Evolutionary conservation across 2,113 vertebrate genomes (phyloP), one percentile per base, ranked within the genome.

Genomic region (Phrynosoma blainvillii): DNA sequence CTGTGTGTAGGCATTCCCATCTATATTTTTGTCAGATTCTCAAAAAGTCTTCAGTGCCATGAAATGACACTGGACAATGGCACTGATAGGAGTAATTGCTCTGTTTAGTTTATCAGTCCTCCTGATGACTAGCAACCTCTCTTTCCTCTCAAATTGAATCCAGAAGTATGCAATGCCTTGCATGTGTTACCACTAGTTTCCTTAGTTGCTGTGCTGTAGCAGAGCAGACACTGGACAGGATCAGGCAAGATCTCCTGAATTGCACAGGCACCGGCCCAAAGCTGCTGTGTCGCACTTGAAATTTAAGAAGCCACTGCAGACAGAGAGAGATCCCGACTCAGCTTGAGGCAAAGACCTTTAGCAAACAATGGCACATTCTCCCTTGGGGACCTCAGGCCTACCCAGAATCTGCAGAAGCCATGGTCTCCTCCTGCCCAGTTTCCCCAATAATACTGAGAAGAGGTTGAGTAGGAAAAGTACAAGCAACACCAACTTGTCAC

Each of bases 261-360:
- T 79, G 21, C 30, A 80, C 86, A 88, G 88, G 40, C 54, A 0
- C 8, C 81, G 87, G 84, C 65, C 86, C 76, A 42, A 82, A 88
- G 42, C 79, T 74, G 88, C 84, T 84, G 85, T 92, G 92, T 84
- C 92, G 87, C 93, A 92, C 86, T 82, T 90, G 93, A 94, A 94
- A 93, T 0, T 1, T 1, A 88, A 93, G 89, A 88, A 92, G 82
- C 36, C 56, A 5, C 90, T 82, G 92, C 93, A 70, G 93, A 40
- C 12, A 79, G 59, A 62, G 12, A 62, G 56, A 84, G 76, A 84
- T 59, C 11, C 27, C 12, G 0, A 32, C 36, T 80, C 87, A 10
- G 54, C 42, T 21, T 0, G 0, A 85, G 66, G 54, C 71, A 32
- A n/a, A n/a, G 91, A 91, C 90, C 85, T 92, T 90, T 85, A 70